Evolutionary conservation across 30 jellyfish, hydroid and myxozoan genomes (phyloP).

Genomic region (Aurelia aurita): DNA sequence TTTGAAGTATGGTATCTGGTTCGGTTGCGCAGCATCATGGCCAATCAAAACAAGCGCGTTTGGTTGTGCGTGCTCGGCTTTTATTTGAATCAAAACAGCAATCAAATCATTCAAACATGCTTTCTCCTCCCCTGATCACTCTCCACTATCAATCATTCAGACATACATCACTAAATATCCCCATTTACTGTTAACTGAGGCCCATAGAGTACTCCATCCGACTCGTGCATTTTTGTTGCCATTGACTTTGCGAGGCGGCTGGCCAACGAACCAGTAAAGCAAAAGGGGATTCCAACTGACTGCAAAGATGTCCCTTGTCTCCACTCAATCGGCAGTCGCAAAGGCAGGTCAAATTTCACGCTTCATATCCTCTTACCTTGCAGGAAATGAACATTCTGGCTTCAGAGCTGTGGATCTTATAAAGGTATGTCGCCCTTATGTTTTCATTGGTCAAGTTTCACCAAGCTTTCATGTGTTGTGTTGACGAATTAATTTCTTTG

Average conservation of each 20-base stretch:
- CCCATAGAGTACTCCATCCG: no score
- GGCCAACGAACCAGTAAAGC: conserved; percentile 16
- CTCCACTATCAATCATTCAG: no score
- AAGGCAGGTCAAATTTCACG: conserved; percentile 81
- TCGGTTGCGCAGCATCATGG: conserved; percentile 78
- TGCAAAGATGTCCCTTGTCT: conserved; percentile 38
- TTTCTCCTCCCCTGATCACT: no score
- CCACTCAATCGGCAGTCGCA: conserved; percentile 50
- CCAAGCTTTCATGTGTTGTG: not conserved
- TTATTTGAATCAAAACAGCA: not conserved
- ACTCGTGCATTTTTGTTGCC: no score
- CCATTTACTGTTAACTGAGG: no score
- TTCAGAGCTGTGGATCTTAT: conserved; percentile 93
- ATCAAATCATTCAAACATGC: no score
- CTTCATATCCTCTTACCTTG: conserved; percentile 65
- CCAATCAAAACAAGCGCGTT: conserved; percentile 70
- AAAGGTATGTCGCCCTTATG: conserved; percentile 68
- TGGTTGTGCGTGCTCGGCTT: conserved; percentile 26
- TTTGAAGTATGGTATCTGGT: conserved; percentile 84
- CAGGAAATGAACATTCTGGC: conserved; percentile 93
- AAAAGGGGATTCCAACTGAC: conserved; percentile 67
- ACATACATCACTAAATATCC: no score
- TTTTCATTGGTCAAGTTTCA: not conserved
- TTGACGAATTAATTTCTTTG: not conserved
- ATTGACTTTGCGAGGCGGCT: conserved; percentile 1